Evolutionary conservation across 2,113 vertebrate species (phyloP), one percentile per base, ranked within the genome.

Genomic region (Trogon surrucura): DNA sequence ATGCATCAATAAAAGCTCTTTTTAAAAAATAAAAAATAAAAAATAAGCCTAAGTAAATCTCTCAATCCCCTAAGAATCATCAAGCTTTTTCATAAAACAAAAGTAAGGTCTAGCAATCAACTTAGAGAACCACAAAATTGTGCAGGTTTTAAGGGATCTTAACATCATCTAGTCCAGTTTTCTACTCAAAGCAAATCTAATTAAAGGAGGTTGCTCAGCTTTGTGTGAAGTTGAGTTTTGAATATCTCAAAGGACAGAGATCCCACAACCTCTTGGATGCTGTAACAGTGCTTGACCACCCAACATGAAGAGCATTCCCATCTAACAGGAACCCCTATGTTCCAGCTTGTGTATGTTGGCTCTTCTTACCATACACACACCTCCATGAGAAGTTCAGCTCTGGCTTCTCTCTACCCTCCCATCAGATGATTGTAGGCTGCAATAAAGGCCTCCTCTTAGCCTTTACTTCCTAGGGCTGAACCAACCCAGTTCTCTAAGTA

Each of bases 1-100:
- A 51, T 19, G 19, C 11, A 74, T 9, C 13, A 85, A 79, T 15
- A 64, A 58, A 77, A 78, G 8, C 2, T 44, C 1, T 45, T 29
- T 7, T 2, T 1, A 29, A 20, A 51, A 29, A 50, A 22, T 1
- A 23, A 18, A 0, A 1, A 3, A 38, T 53, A n/a, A 50, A 47
- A n/a, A 50, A 47, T 41, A 41, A 41, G 11, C 5, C 56, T 47
- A 44, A 41, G 29, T 69, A 73, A 73, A 48, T 70, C 2, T 36
- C 44, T 32, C 41, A 29, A 38, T 0, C 20, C 48, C 16, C n/a
- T 14, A 75, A 30, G 57, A 88, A 64, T 30, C 18, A 57, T 3
- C 1, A 16, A 74, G 7, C 4, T 84, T 85, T 80, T 70, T 32
- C 41, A 45, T 82, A 26, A 81, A 78, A 56, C 14, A 1, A 6